phyloP scores from a whole-genome alignment of 2,113 vertebrate genomes.

The Pyxicephalus adspersus region DNA sequence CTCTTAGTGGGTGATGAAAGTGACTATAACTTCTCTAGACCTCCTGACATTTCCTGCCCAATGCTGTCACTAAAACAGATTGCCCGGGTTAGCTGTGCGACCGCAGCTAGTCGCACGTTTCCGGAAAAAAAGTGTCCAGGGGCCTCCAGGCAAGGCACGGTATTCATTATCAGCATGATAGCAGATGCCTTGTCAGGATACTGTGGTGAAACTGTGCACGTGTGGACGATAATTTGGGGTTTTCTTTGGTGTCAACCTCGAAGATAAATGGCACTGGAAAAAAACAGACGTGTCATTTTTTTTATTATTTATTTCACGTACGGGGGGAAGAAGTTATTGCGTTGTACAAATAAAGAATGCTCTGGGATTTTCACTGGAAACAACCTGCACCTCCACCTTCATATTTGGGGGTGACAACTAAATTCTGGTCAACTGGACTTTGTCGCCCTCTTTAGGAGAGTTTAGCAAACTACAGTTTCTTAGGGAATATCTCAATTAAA shows the following conservation, averaged over 20 bases:
- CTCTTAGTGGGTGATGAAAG: conserved; percentile 33
- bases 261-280: conserved; percentile 81
- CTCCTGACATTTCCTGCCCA: conserved; percentile 73
- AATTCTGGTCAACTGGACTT: not conserved
- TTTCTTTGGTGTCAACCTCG: conserved; percentile 84
- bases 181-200: conserved; percentile 92
- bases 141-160: conserved; percentile 72
- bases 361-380: not conserved
- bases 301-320: conserved; percentile 57
- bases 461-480: not conserved
- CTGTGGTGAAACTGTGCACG: conserved; percentile 91
- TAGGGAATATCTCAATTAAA: too few species aligned
- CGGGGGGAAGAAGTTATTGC: not conserved
- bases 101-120: conserved; percentile 80
- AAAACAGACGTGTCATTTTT: conserved; percentile 53
- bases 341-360: conserved; percentile 18
- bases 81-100: conserved; percentile 69
- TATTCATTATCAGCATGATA: conserved; percentile 82
- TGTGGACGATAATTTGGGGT: conserved; percentile 77
- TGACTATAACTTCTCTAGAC: conserved; percentile 56
- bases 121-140: conserved; percentile 74
- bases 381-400: not conserved
- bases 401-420: not conserved
- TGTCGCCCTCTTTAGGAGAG: conserved; percentile 11
- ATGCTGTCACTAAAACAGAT: conserved; percentile 64